Evolutionary conservation across 2,113 vertebrate genomes (phyloP), one percentile per base, ranked within the genome.

Genomic region (Brevimyrus niger): DNA sequence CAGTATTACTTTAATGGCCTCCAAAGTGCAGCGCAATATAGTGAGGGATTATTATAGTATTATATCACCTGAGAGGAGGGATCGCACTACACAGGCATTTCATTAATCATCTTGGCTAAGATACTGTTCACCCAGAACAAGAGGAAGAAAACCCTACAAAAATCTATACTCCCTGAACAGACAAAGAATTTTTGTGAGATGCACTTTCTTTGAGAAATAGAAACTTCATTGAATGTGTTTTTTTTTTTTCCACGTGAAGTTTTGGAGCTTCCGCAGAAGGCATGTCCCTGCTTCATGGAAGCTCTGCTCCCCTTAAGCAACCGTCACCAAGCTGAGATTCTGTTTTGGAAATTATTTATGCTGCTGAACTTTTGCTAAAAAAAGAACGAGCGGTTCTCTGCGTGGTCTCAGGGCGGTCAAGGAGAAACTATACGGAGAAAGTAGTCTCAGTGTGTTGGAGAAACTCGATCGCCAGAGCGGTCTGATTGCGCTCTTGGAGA

Each of bases 1-100:
- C 92, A 89, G 92, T 94, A 92, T 92, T 94, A 92, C 95, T 96
- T 95, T 95, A 96, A 96, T 96, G 94, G 94, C 90, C 94, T 93
- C 92, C 93, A 95, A 94, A 94, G 93, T 94, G 93, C 94, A 95
- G 92, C 90, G 94, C 94, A 95, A 95, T 95, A 94, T 94, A 76
- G 93, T 92, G 94, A 94, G 93, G 93, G 93, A 96, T 95, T 96
- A 96, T 96, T 96, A 95, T 96, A 94, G 94, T 93, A 93, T 94
- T 96, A 96, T 96, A 96, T 96, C 95, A 95, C 95, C 94, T 94
- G 93, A 90, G 93, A 94, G 91, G 92, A 94, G 89, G 44, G 73
- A 93, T 93, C 87, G 42, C 73, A 91, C 91, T 93, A 93, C 91
- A 93, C 92, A 92, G 93, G 93, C 94, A 94, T 94, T 94, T 92